Base-by-base conservation (phyloP, 1,140 invertebrate genomes). In the Anadara kagoshimensis region DNA sequence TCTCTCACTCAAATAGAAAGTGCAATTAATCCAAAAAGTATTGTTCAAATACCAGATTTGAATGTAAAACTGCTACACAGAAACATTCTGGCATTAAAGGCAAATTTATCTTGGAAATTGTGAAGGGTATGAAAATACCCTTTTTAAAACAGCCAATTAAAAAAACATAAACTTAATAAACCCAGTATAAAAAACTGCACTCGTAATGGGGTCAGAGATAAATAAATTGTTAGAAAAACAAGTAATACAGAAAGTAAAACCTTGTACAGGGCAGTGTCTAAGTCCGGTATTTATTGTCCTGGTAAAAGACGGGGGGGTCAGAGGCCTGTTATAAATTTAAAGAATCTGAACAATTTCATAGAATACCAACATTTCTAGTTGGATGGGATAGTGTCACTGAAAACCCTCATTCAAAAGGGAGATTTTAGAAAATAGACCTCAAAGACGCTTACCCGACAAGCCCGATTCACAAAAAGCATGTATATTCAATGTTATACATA, bases 121-220 rank as follows among this genome's bases (percentile, higher is more conserved):
- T n/a, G n/a, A n/a, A n/a, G n/a, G n/a, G n/a, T n/a, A n/a, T n/a
- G n/a, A n/a, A n/a, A n/a, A n/a, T n/a, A n/a, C n/a, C n/a, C n/a
- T n/a, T n/a, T n/a, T n/a, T n/a, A n/a, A n/a, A n/a, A n/a, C n/a
- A n/a, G n/a, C n/a, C n/a, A n/a, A n/a, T n/a, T n/a, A n/a, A n/a
- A n/a, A n/a, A n/a, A n/a, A n/a, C n/a, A n/a, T n/a, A n/a, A n/a
- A n/a, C n/a, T n/a, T n/a, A n/a, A n/a, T n/a, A n/a, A n/a, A 45
- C n/a, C 36, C 18, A 62, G 11, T 44, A 14, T 44, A 12, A 62
- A 45, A 36, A 7, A 36, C 5, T 22, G 45, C n/a, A 45, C 4
- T 22, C n/a, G 16, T 62, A 12, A 62, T 45, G n/a, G 24, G 45
- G 16, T 8, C 43, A 62, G 59, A 62, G 59, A 12, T 62, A 62